Percentiles rank a stretch among this genome's conserved stretches.
Conservation (phyloP, 2,113 vertebrate genomes). For the Dolichallabes microphthalmus region DNA sequence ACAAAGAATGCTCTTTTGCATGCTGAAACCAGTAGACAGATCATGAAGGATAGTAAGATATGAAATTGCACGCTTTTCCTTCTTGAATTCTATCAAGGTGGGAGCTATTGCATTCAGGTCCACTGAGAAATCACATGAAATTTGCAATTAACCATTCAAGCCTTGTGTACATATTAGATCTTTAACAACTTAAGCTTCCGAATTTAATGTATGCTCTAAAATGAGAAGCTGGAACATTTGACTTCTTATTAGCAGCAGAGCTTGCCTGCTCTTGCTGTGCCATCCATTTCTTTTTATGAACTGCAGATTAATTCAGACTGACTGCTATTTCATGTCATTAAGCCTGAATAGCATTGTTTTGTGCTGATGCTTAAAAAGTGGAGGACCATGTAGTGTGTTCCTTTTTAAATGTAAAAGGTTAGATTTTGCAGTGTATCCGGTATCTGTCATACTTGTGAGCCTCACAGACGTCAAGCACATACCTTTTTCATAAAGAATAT, state of each 20-base stretch:
- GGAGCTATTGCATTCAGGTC: slow-evolving; percentile 22
- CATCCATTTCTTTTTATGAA: slow-evolving; percentile 29
- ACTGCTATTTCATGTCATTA: slow-evolving; percentile 21
- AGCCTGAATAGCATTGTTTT: background rate
- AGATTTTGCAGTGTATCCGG: background rate
- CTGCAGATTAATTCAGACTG: slow-evolving; percentile 33
- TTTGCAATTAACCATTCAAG: slow-evolving; percentile 52
- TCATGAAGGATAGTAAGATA: slow-evolving; percentile 5
- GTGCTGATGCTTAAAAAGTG: background rate
- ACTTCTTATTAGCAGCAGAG: slow-evolving; percentile 8
- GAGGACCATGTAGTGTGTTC: background rate
- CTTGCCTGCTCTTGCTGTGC: background rate
- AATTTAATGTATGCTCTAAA: slow-evolving; percentile 40
- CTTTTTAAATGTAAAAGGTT: background rate
- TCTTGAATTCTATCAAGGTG: slow-evolving; percentile 19
- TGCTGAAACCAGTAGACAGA: background rate
- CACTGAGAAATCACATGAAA: slow-evolving; percentile 33
- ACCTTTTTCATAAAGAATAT: background rate
- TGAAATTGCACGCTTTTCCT: background rate
- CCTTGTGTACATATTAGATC: slow-evolving; percentile 48
- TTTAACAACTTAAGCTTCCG: background rate
- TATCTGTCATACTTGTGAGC: background rate
- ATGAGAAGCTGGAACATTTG: slow-evolving; percentile 13
- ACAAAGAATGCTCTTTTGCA: background rate
- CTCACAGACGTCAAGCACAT: background rate